Evolutionary conservation across 2,888 invertebrate species (phyloP).

Genomic region (Tenthredo mesomela): DNA sequence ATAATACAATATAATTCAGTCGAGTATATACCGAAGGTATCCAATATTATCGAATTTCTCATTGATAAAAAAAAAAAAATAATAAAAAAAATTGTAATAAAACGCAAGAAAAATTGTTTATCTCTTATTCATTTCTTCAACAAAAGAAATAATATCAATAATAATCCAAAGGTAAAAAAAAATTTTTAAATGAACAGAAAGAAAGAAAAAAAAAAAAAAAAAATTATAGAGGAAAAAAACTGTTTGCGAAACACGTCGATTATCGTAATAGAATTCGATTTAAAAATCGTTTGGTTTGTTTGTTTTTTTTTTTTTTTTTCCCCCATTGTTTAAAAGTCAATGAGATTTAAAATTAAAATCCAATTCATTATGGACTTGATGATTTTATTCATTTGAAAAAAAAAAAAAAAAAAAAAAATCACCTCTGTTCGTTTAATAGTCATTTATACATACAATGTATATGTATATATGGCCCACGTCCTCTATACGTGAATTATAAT

Average conservation of each 20-base stretch:
- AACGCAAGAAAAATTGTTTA: too few relatives aligned
- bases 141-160: not conserved
- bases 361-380: not conserved
- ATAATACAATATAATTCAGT: not conserved
- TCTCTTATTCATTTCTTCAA: too few relatives aligned
- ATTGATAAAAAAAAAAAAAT: not conserved
- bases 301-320: too few relatives aligned
- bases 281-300: constrained; percentile 3
- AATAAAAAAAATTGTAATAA: not conserved
- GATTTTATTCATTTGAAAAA: not conserved
- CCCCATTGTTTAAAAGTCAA: not conserved
- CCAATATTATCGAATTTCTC: not conserved
- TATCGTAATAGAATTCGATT: not conserved
- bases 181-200: not conserved
- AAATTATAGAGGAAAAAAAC: not conserved
- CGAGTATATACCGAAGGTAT: not conserved
- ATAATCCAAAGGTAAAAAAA: not conserved
- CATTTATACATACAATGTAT: not conserved
- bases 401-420: not conserved
- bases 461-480: too few relatives aligned
- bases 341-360: not conserved
- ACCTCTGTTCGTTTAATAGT: not conserved
- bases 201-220: not conserved
- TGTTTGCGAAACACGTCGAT: not conserved
- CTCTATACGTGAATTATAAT: not conserved